Evolutionary conservation across 2,888 invertebrate species (phyloP), one percentile per base, ranked within the genome.

Genomic region (Galerucella nymphaeae): DNA sequence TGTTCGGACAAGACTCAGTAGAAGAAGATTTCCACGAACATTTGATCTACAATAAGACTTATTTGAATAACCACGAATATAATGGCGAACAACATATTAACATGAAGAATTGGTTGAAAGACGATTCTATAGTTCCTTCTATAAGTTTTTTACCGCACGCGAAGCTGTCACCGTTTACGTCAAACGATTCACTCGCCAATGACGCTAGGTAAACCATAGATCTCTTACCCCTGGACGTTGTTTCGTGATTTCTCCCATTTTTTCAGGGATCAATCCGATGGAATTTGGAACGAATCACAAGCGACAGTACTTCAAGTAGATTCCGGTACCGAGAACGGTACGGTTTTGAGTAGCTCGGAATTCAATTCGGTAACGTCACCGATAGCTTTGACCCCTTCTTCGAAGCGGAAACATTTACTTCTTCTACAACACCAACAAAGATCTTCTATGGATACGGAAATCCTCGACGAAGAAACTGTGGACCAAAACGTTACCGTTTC

Each of bases 201-300:
- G 94, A 94, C 84, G 87, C 89, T 65, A 93, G 85, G 85, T 85
- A 79, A 73, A 71, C 64, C 4, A 59, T n/a, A n/a, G n/a, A n/a
- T n/a, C n/a, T n/a, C n/a, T n/a, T n/a, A n/a, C n/a, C n/a, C n/a
- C n/a, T n/a, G n/a, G n/a, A n/a, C n/a, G n/a, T n/a, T n/a, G n/a
- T n/a, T n/a, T n/a, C n/a, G n/a, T n/a, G 14, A 30, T 18, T 20
- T 30, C 23, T 45, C 66, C 41, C 23, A 30, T 30, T 30, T 23
- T 73, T 78, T 55, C 63, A 88, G 93, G 82, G 95, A 95, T 85
- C 94, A 95, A 85, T 95, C 95, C 62, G 95, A 96, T 84, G 93
- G 94, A 82, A 92, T 94, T 82, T 95, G 95, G 95, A 96, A 95
- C 86, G 95, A 95, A 87, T 95, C 95, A 13, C 95, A 96, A 87